Evolutionary conservation across 2,888 invertebrate genomes (phyloP), one percentile per base, ranked within the genome.

Genomic region (Cetonia aurata): DNA sequence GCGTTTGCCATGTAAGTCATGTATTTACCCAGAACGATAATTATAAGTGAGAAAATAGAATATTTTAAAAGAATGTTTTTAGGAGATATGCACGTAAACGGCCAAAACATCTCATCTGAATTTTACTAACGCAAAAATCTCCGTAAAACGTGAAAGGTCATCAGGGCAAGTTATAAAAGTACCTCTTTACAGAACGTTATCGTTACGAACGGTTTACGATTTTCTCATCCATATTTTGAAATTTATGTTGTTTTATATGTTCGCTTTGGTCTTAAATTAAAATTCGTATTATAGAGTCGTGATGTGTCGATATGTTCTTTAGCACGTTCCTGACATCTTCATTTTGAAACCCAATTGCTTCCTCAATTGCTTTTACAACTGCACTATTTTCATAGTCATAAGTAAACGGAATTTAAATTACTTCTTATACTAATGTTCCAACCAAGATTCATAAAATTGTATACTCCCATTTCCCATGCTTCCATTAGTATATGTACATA

Each of bases 141-240:
- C 33, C 62, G 48, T 62, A 62, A 62, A 62, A 33, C 33, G 62
- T 33, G 31, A 50, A 48, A 62, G 62, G 62, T 48, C 48, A 37
- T 62, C 17, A 33, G 48, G 15, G 6, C 62, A 50, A 33, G 50
- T 62, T 15, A 62, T 62, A 62, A 62, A 62, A 42, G 44, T 50
- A 62, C 33, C 62, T 31, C 37, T 37, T 48, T 62, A 48, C 62
- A 44, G 48, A 62, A 19, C 37, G 48, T n/a, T 33, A 37, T 33
- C 33, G 46, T 44, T 25, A 13, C 44, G 9, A 13, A 57, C 60
- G 13, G 31, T 48, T 60, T 48, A 60, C 10, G 25, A 31, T 15
- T 1, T 31, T 46, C n/a, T 31, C 48, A 60, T 60, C 31, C 44
- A n/a, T 60, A 57, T 57, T 37, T 46, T 25, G 25, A 13, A 46